Percentiles rank a stretch among this genome's conserved stretches.
Conservation (phyloP, 2,113 vertebrate genomes). For the Laticauda colubrina region DNA sequence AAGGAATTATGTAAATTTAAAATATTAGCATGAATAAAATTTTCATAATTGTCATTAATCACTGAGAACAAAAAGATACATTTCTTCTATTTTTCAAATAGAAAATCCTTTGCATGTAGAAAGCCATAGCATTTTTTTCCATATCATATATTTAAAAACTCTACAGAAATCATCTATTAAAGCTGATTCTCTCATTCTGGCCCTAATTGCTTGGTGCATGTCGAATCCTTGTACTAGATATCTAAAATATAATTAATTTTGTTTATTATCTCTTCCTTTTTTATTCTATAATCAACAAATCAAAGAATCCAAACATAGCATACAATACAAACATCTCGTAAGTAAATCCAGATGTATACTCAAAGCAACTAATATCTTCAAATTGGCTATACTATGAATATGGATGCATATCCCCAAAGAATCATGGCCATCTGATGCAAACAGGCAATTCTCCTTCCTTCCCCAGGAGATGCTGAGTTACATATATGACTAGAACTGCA, state of each 20-base stretch:
- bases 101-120: background rate
- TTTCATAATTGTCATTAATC: background rate
- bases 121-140: background rate
- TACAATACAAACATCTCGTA: background rate
- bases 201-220: background rate
- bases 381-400: background rate
- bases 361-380: background rate
- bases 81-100: background rate
- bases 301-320: background rate
- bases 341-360: background rate
- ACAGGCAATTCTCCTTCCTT: background rate
- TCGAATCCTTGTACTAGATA: background rate
- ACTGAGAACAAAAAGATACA: background rate
- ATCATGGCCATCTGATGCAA: background rate
- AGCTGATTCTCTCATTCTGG: background rate
- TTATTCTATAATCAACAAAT: background rate
- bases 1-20: background rate
- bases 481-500: background rate
- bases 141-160: background rate
- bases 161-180: background rate
- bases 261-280: background rate
- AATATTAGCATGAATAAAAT: background rate
- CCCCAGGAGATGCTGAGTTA: background rate
- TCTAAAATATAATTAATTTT: background rate
- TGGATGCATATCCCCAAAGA: background rate